Base-by-base conservation (phyloP, 2,797 vertebrate genomes). In the Spheniscus humboldti region DNA sequence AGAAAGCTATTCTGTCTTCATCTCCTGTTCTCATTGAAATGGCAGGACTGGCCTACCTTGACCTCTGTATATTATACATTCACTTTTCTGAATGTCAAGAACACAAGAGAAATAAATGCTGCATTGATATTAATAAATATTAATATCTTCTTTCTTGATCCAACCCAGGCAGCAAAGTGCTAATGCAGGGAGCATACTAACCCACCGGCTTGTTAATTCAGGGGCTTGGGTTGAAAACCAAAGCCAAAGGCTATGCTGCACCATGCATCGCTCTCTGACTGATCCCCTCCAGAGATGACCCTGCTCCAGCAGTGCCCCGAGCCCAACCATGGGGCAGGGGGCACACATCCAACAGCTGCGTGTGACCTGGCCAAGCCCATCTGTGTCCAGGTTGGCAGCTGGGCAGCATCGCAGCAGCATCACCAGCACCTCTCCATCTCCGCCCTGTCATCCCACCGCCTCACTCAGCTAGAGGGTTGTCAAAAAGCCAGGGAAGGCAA, bases 121-220 rank as follows among this genome's bases (percentile, higher is more conserved):
- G 47, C 75, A 87, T 77, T 91, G 86, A 86, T 93, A 91, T 90
- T 72, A 84, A 94, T 85, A 82, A 84, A 94, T 85, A 82, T 62
- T 83, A 84, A 92, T 81, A 74, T 48, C 72, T n/a, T 79, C 59
- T 13, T 88, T 79, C 79, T 63, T 0, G 0, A 97, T 79, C 10
- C 72, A 95, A 83, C 43, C 56, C 35, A 39, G 62, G 77, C 64
- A 93, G 85, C 11, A 24, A 67, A 93, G 47, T 50, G 74, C 31
- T 45, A 11, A 60, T 43, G 43, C 12, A 84, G 69, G 37, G 37
- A 85, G 45, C 66, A 75, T 47, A 74, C 56, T 43, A 89, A 91
- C 60, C 57, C 41, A 11, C 33, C 2, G 2, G 50, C 18, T 87
- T 89, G 23, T n/a, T 86, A 68, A 84, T 45, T 35, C 6, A 5